Percentiles rank a stretch among this genome's conserved stretches.
These are phyloP conservation scores for Drosophila littoralis DNA, from an alignment of 1,140 invertebrate species.

Conservation along the genomic window DNA sequence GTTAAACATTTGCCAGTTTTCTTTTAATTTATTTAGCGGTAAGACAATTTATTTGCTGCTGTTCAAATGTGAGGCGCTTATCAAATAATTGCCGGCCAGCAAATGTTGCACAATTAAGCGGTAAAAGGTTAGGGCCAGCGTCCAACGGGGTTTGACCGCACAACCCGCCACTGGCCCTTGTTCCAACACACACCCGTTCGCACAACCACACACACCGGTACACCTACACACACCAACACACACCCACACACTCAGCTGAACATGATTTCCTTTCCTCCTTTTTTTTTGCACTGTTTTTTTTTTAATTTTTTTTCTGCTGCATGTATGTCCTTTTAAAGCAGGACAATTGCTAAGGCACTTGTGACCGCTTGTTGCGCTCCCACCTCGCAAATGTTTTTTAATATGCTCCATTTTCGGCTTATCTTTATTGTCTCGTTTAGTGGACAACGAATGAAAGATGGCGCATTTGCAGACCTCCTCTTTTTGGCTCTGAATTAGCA, in stretches of 20 bases:
- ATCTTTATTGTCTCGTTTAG: slow-evolving; percentile 83
- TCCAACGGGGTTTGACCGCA: slow-evolving; percentile 34
- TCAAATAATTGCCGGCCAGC: slow-evolving; percentile 83
- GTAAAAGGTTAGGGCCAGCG: slow-evolving; percentile 54
- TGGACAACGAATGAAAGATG: slow-evolving; percentile 71
- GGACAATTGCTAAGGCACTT: slow-evolving; percentile 21
- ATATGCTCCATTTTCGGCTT: slow-evolving; percentile 62
- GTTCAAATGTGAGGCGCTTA: slow-evolving; percentile 74
- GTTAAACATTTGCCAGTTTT: slow-evolving; percentile 70
- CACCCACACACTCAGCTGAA: slow-evolving; percentile 1
- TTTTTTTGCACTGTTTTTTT: slow-evolving; percentile 23
- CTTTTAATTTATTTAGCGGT: slow-evolving; percentile 77
- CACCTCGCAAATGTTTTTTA: slow-evolving; percentile 50
- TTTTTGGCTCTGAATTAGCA: neutral
- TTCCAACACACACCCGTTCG: neutral
- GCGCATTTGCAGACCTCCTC: slow-evolving; percentile 27
- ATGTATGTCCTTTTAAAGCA: slow-evolving; percentile 4
- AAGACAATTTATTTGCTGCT: slow-evolving; percentile 65
- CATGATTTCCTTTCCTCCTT: slow-evolving; percentile 5
- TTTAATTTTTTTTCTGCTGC: slow-evolving; percentile 16
- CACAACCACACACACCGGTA: neutral
- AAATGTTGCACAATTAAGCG: slow-evolving; percentile 81
- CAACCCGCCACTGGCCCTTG: slow-evolving; percentile 6
- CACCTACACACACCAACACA: neutral
- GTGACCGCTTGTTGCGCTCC: slow-evolving; percentile 56